phyloP scores from a whole-genome alignment of 2,888 invertebrate species.

The Sinopyrophorus schimmeli region DNA sequence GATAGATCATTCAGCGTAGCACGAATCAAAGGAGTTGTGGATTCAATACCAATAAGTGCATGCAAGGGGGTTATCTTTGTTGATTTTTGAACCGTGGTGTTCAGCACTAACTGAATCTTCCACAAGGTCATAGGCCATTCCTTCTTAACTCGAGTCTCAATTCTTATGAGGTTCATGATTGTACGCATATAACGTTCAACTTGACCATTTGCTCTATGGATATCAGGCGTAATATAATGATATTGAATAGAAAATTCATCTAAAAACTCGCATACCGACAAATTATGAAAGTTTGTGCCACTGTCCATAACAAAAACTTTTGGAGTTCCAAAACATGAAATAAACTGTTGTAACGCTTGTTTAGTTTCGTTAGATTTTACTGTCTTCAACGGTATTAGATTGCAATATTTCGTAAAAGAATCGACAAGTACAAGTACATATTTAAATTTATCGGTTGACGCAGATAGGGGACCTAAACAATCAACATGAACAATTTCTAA shows the following conservation, averaged over 20 bases:
- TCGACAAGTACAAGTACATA: constrained; percentile 29
- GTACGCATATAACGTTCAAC: constrained; percentile 34
- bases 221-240: constrained; percentile 30
- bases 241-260: constrained; percentile 19
- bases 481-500: constrained; percentile 29
- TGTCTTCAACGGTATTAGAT: constrained; percentile 27
- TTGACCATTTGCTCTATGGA: constrained; percentile 35
- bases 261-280: constrained; percentile 18
- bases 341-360: constrained; percentile 1
- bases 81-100: constrained; percentile 34
- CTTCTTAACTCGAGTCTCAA: constrained; percentile 6
- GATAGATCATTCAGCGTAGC: constrained; percentile 28
- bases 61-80: constrained; percentile 32
- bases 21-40: too few relatives aligned
- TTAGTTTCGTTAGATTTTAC: constrained; percentile 27
- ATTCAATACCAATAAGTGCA: too few relatives aligned
- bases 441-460: constrained; percentile 21
- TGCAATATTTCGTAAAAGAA: constrained; percentile 30
- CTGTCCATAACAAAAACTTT: constrained; percentile 24
- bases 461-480: constrained; percentile 26
- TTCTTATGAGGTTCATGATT: constrained; percentile 14
- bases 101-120: constrained; percentile 24
- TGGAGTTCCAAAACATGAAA: constrained; percentile 33
- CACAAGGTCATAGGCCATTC: constrained; percentile 19
- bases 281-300: constrained; percentile 22